Base-by-base conservation (phyloP, 2,113 vertebrate species). In the Trematomus loennbergii region DNA sequence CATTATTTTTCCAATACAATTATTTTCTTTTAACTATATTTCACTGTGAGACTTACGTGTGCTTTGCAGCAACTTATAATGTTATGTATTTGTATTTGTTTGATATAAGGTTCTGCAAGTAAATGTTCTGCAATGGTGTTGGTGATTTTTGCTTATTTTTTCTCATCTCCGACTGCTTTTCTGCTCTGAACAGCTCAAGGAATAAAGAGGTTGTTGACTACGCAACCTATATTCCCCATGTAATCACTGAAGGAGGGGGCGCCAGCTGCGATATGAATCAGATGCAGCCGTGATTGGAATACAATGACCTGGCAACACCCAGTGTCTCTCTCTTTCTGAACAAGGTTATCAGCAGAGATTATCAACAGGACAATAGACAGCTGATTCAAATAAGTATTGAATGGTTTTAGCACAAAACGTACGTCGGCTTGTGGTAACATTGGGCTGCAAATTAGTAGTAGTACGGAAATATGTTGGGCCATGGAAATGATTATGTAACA, bases 261-360 rank as follows among this genome's bases (percentile, higher is more conserved):
- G 20, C 75, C 74, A 71, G 75, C 82, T 81, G 83, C 43, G 91
- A 91, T 92, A 83, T 76, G 71, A 90, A 90, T 92, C 88, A 79
- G 90, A 84, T 68, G 60, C 75, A 69, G 77, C 79, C 72, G 69
- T 82, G 82, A 90, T 84, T 90, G 88, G 58, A 85, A 87, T 84
- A 87, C 78, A 91, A 91, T 83, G 88, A 83, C 65, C 78, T 29
- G 15, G 29, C 72, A 78, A 77, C 75, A 72, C 63, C 46, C 62
- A 15, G 8, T 43, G 17, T 69, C 33, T 73, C 65, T 72, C 65
- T 60, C 29, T 74, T 63, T 81, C 70, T 72, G 62, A 79, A 82
- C 88, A 87, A 90, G 86, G 86, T 90, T 90, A 91, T 92, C 87
- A 81, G 25, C 60, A 78, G 70, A 88, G 88, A 90, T 88, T 70